Evolutionary conservation across 2,888 invertebrate genomes (phyloP), one percentile per base, ranked within the genome.

Genomic region (Lepidocyrtinus sp.): DNA sequence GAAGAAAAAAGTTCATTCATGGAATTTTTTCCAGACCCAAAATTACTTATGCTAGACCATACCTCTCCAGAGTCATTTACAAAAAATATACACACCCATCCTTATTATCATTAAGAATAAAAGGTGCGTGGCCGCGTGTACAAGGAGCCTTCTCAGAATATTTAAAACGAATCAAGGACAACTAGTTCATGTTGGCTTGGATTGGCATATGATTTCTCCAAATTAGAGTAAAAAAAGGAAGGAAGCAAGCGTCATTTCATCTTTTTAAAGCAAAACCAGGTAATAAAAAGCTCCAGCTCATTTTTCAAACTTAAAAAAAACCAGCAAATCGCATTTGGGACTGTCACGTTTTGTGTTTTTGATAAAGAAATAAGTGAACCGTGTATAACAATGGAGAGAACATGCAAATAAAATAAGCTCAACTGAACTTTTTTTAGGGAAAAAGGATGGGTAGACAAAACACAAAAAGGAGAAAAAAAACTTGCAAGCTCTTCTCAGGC

Each of bases 161-260:
- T 3, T 65, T 59, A 68, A 70, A 76, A 27, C 62, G 65, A 77
- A 72, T 72, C 77, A 77, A 77, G 77, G 77, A 72, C 77, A 21
- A 77, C 77, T 26, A 72, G 61, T 75, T n/a, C n/a, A n/a, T n/a
- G n/a, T n/a, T n/a, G n/a, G n/a, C n/a, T n/a, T n/a, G n/a, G n/a
- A n/a, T n/a, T n/a, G n/a, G n/a, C n/a, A n/a, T n/a, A n/a, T n/a
- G n/a, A n/a, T 36, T 36, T 36, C 12, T 36, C 12, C 36, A 36
- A 36, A 36, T 36, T 5, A 36, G 36, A 36, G 36, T n/a, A n/a
- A n/a, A n/a, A 15, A 21, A 63, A 63, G 63, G 63, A 24, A 63
- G 63, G 63, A 59, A 36, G 12, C 12, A 21, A 63, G 63, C 21
- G 22, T 63, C 63, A 63, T 19, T 63, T 24, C 19, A 24, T 63